Evolutionary conservation across 2,113 vertebrate genomes (phyloP).

Genomic region (Antigone vipio): DNA sequence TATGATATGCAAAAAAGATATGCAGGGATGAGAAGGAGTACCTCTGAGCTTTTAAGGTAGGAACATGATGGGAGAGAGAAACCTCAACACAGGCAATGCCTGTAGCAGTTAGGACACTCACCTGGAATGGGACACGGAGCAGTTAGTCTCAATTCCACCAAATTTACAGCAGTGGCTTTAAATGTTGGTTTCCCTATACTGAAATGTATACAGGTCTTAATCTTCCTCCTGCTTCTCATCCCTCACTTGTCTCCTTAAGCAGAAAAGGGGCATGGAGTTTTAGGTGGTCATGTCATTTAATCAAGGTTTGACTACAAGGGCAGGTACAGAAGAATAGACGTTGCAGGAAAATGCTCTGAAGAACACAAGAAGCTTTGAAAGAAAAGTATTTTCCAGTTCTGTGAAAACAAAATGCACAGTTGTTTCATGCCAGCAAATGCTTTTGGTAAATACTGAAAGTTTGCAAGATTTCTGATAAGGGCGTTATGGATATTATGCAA

Average conservation of each 20-base stretch:
- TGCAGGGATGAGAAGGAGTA: neutral
- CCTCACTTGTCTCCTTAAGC: neutral
- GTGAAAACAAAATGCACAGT: neutral
- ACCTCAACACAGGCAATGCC: neutral
- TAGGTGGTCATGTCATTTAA: neutral
- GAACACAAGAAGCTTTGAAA: neutral
- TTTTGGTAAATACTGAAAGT: neutral
- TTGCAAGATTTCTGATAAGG: neutral
- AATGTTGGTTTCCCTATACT: neutral
- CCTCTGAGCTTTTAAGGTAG: neutral
- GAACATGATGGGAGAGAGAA: neutral
- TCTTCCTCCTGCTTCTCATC: neutral
- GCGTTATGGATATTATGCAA: neutral
- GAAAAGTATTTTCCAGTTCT: neutral
- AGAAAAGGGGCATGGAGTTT: neutral
- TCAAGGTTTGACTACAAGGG: neutral
- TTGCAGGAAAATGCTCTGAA: neutral
- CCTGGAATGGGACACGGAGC: neutral
- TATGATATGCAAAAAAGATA: neutral
- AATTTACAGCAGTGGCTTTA: neutral
- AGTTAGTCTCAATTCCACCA: neutral
- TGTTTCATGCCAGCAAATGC: neutral
- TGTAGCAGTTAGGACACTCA: neutral
- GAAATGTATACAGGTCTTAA: fast-evolving
- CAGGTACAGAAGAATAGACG: neutral